Base-by-base conservation (phyloP, 1,140 invertebrate genomes). In the Berghia stephanieae region DNA sequence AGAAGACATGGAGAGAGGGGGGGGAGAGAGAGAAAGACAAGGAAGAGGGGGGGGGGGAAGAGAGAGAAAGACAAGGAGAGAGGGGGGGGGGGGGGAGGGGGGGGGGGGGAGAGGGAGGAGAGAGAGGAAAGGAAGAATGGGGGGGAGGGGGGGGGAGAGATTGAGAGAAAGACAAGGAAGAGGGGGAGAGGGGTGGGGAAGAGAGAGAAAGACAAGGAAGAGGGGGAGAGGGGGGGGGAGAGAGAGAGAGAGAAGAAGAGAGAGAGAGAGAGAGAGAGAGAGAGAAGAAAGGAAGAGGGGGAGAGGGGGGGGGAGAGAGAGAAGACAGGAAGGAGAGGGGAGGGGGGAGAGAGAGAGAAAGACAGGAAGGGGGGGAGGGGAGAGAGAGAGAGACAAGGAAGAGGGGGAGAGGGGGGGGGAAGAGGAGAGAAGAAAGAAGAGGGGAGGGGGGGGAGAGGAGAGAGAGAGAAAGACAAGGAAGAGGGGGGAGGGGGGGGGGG, bases 231-330 rank as follows among this genome's bases (percentile, higher is more conserved):
- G 57, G 34, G 57, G 8, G 34, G 34, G 57, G 27, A 10, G 57
- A 10, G 8, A 16, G 57, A 31, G 57, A 8, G 10, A 63, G 57
- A 31, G 57, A 31, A 31, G 27, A 31, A 31, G 27, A 31, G 57
- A 63, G 57, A 63, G 27, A 63, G 57, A 63, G 57, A 63, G 57
- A 63, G 10, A 63, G 10, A 63, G 57, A 63, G 57, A 63, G 10
- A 63, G 10, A 63, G 10, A 63, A 31, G 34, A 31, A 63, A 31
- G 34, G 57, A 63, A 31, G 34, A 31, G 27, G 27, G 34, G 57
- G 34, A 16, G 34, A 8, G 34, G 57, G 34, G 57, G 34, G 10
- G 34, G 27, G 27, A 31, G 27, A 31, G 34, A 31, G 27, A 31
- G 27, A 63, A 63, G 57, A 63, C 8, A 31, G 10, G 27, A 8